Base-by-base conservation (phyloP, 2,888 invertebrate species). In the Barypeithes pellucidus region DNA sequence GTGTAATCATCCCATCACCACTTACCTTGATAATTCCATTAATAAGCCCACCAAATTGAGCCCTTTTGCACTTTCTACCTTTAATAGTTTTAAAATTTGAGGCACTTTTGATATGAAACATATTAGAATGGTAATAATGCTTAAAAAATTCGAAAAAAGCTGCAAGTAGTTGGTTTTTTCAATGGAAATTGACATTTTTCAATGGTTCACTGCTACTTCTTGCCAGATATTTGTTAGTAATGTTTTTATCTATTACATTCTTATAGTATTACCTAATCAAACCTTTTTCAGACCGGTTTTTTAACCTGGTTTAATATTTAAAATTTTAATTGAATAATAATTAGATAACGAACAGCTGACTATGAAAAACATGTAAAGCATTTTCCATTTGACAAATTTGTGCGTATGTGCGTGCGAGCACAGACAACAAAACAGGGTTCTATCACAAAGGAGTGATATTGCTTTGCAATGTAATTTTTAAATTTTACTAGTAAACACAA, bases 21-120 rank as follows among this genome's bases (percentile, higher is more conserved):
- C 29, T 77, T 86, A 94, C 94, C 93, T 93, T 62, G 88, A 87
- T 29, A 94, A 86, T 85, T 94, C 94, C 87, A 94, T 87, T 22
- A 91, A 78, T 78, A 94, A 86, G 29, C 92, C 90, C 77, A 90
- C 85, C 45, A 92, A 80, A 80, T 90, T 92, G 72, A 94, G 89
- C 69, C 95, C 94, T 79, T 89, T 88, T 0, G 93, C 91, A 65
- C 91, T 92, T 84, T 91, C 88, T 62, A 90, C 88, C 76, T 89
- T 87, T 4, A 89, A 81, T 63, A 95, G 87, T 69, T 90, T 91
- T 76, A 91, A 84, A 75, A 96, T 95, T 87, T 96, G 95, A 0
- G 95, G 95, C 61, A 95, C 89, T 88, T 96, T 96, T 78, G 93
- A 87, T 77, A 95, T 89, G 63, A 94, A 87, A 82, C 95, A 94